Evolutionary conservation across 2,888 invertebrate species (phyloP).

Genomic region (Salpingus planirostris): DNA sequence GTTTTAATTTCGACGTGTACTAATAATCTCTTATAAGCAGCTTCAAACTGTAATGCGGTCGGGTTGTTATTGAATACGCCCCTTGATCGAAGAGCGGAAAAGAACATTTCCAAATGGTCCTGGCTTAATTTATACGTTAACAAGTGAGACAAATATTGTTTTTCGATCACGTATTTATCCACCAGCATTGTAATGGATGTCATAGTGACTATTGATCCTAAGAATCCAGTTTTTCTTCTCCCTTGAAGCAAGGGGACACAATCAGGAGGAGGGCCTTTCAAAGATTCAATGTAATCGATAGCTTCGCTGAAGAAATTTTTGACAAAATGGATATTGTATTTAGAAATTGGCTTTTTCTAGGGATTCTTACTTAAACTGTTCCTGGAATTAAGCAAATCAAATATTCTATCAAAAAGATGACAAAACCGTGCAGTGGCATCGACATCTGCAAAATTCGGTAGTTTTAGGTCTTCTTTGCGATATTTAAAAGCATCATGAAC

Average conservation of each 20-base stretch:
- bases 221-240: conserved; percentile 12
- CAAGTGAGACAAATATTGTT: conserved; percentile 11
- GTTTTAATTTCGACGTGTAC: conserved; percentile 7
- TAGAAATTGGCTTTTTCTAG: background rate
- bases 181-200: conserved; percentile 6
- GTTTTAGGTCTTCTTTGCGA: conserved; percentile 2
- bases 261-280: too few species aligned
- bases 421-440: conserved; percentile 12
- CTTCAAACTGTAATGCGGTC: conserved; percentile 11
- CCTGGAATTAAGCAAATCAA: conserved; percentile 22
- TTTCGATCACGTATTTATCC: conserved; percentile 5
- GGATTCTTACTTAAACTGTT: conserved; percentile 3
- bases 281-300: too few species aligned
- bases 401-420: conserved; percentile 18
- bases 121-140: conserved; percentile 15
- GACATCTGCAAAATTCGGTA: conserved; percentile 3
- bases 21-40: conserved; percentile 12
- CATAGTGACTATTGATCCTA: conserved; percentile 10
- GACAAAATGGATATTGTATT: background rate
- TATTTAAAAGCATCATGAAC: conserved; percentile 10
- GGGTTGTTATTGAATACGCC: conserved; percentile 20
- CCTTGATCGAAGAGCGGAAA: conserved; percentile 11
- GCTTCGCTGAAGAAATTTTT: conserved; percentile 2
- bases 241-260: too few species aligned
- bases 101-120: conserved; percentile 15